These are phyloP conservation scores for Gallinago jamesoni DNA, from an alignment of 2,113 vertebrate genomes.

Conservation along the genomic window DNA sequence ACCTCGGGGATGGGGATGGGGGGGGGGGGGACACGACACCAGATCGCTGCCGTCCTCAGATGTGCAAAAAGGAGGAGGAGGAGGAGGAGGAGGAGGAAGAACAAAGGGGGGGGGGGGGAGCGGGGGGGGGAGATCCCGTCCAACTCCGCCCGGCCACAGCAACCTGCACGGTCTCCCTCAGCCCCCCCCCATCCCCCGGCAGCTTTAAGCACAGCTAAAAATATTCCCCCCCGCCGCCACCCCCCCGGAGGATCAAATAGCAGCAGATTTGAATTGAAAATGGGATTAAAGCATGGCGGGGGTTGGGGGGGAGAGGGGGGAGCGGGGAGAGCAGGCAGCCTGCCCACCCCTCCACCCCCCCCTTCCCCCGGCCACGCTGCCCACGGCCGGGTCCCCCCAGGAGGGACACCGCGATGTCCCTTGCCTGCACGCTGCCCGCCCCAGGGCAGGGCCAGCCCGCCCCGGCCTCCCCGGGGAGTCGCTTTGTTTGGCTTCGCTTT, in stretches of 20 bases:
- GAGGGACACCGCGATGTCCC: neutral
- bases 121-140: no score
- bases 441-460: neutral
- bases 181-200: neutral
- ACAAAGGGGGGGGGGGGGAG: neutral
- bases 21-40: neutral
- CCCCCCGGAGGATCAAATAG: conserved; percentile 55
- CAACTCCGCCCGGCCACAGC: no score
- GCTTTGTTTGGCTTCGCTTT: neutral
- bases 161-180: no score
- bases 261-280: conserved; percentile 61
- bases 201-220: conserved; percentile 57
- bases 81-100: neutral
- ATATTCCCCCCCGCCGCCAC: conserved; percentile 21
- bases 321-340: neutral
- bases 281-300: conserved; percentile 31
- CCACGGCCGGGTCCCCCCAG: neutral
- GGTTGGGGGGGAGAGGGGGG: neutral
- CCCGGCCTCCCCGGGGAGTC: neutral
- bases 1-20: neutral
- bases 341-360: neutral
- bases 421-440: neutral
- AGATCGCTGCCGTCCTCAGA: neutral
- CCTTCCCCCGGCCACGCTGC: neutral
- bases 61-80: neutral